Conservation (phyloP, 1,140 invertebrate genomes). For the Halictus rubicundus region DNA sequence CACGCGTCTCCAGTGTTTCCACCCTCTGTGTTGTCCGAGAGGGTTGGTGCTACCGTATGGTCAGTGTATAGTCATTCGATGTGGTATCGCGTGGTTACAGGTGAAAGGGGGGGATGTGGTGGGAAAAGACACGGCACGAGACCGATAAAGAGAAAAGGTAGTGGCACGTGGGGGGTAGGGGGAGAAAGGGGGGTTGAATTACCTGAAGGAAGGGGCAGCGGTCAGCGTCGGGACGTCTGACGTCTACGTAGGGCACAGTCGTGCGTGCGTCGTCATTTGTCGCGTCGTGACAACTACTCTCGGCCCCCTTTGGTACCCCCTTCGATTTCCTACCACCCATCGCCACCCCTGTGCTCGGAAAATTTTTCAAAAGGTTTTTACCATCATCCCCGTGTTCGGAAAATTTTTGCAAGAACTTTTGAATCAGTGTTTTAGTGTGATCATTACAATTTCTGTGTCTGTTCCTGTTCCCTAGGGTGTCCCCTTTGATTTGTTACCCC, state of each 20-base stretch:
- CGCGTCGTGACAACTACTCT: conserved; percentile 7
- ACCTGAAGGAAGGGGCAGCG: conserved; percentile 66
- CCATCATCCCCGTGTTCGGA: no score
- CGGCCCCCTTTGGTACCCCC: neutral
- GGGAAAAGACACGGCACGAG: neutral
- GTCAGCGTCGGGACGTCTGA: conserved; percentile 74
- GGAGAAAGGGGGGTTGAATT: conserved; percentile 34
- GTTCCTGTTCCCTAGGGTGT: no score
- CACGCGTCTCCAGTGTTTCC: neutral
- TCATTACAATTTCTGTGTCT: no score
- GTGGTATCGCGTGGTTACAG: conserved; percentile 24
- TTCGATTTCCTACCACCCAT: neutral
- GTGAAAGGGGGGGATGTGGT: neutral
- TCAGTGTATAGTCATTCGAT: conserved; percentile 45
- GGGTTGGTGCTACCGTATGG: conserved; percentile 3
- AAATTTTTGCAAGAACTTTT: no score
- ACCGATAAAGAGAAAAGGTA: neutral
- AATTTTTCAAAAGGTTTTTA: no score
- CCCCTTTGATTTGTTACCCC: no score
- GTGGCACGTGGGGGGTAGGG: no score
- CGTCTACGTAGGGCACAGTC: conserved; percentile 75
- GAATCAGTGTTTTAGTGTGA: no score
- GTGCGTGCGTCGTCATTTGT: conserved; percentile 75
- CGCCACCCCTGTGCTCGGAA: no score
- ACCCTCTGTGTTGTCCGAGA: conserved; percentile 3